Base-by-base conservation (phyloP, 2,797 vertebrate species). In the Sebastes glaucus region DNA sequence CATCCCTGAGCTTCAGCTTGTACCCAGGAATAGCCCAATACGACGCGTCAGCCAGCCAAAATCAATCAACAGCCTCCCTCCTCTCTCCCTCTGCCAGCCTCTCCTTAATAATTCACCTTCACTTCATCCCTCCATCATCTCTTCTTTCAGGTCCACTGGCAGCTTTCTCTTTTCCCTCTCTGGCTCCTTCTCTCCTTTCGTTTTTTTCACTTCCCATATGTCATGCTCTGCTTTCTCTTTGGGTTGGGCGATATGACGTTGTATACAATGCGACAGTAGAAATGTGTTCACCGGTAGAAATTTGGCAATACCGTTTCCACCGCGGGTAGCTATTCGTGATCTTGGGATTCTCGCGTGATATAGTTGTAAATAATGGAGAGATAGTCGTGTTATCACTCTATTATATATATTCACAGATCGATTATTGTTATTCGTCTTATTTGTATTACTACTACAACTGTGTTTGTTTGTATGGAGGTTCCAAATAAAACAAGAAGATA, bases 81-180 rank as follows among this genome's bases (percentile, higher is more conserved):
- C 71, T 83, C 42, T 18, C 62, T 59, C 57, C 62, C 23, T 30
- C 67, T 52, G 52, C 57, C 77, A 71, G 16, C 63, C 74, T 74
- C 81, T 59, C 70, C 73, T 92, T 60, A 86, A 92, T 93, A 89
- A 94, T 93, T 93, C 81, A 94, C 84, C 74, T 85, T 82, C 72
- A 60, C 82, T 38, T 53, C 67, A 68, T 75, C 83, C 35, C 72
- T 67, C 64, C 59, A 11, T 85, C 80, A 32, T 78, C 86, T 87
- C 86, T 18, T 74, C 74, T 89, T 91, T 86, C 83, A 78, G 76
- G 33, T 57, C 56, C 53, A 32, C 42, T 64, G 20, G 22, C 71
- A 80, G 69, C 62, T 65, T 79, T 79, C 42, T 63, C 52, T 66
- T 38, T 46, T 74, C 30, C 30, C 22, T 67, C 9, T 59, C 60